A percentile compares a stretch with the other conserved stretches of the same genome.
Conservation (phyloP, 2,888 invertebrate species). For the Drosophila subquinaria region DNA sequence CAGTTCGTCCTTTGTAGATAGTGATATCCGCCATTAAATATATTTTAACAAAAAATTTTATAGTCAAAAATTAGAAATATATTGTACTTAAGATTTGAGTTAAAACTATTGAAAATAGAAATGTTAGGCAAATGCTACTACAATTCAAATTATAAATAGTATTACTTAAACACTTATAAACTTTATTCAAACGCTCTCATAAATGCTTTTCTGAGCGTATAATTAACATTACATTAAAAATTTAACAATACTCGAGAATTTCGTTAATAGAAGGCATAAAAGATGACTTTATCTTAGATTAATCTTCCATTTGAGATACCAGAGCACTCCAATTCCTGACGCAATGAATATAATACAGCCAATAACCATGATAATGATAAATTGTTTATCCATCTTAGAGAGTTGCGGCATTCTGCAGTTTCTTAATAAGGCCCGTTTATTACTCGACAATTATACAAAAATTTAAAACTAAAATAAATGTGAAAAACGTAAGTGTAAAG, state of each 20-base stretch:
- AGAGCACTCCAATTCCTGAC: neutral
- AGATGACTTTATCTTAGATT: neutral
- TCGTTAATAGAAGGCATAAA: neutral
- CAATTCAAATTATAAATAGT: neutral
- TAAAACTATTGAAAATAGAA: neutral
- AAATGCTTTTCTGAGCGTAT: too few species aligned
- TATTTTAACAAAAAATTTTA: neutral
- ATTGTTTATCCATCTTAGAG: neutral
- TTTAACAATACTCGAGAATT: too few species aligned
- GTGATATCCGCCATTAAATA: neutral
- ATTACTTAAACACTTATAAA: conserved; percentile 2
- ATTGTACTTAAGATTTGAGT: neutral
- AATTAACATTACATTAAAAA: neutral
- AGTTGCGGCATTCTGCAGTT: conserved; percentile 4
- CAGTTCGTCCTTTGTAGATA: neutral
- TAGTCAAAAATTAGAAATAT: neutral
- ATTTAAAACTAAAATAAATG: conserved; percentile 1
- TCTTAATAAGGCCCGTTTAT: neutral
- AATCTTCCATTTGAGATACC: conserved; percentile 6
- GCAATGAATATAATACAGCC: neutral
- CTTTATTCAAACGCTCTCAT: neutral
- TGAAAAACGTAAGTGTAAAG: conserved; percentile 1
- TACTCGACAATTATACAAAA: neutral
- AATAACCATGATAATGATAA: conserved; percentile 9
- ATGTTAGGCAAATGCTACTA: conserved; percentile 11